phyloP scores from a whole-genome alignment of 2,888 invertebrate genomes.

The Lasioglossum figueresi region DNA sequence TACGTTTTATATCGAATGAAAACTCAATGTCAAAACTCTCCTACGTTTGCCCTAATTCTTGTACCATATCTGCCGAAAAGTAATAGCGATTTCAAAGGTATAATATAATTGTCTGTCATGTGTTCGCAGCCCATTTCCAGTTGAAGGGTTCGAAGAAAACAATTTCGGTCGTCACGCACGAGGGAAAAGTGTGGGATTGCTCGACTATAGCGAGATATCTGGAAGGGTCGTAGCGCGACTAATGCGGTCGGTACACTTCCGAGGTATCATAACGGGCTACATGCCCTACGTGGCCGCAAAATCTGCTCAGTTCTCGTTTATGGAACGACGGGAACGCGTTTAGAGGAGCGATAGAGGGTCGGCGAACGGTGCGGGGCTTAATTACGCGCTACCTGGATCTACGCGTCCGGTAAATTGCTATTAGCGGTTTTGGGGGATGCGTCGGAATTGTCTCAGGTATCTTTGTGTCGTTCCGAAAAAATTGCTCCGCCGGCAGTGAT shows the following conservation, averaged over 20 bases:
- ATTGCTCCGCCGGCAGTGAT: not conserved
- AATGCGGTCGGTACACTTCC: slow-evolving; percentile 27
- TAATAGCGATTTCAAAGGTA: not conserved
- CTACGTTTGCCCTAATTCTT: not conserved
- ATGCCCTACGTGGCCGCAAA: slow-evolving; percentile 52
- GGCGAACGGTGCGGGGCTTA: slow-evolving; percentile 54
- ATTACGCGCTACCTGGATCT: slow-evolving; percentile 63
- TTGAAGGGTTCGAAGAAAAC: not conserved
- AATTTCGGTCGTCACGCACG: not conserved
- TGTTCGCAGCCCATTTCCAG: not conserved
- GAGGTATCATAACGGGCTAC: slow-evolving; percentile 47
- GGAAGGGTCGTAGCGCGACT: slow-evolving; percentile 24
- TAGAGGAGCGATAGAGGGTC: slow-evolving; percentile 36
- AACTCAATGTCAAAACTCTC: no score
- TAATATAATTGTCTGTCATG: not conserved
- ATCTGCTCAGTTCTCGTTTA: slow-evolving; percentile 59
- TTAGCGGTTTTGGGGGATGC: slow-evolving; percentile 62
- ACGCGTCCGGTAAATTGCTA: slow-evolving; percentile 63
- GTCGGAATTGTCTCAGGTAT: slow-evolving; percentile 19
- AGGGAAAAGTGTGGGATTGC: not conserved
- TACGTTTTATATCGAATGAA: no score
- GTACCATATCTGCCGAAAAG: not conserved
- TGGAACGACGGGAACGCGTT: slow-evolving; percentile 34
- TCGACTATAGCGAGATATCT: not conserved
- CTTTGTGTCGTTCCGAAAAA: not conserved